Conservation (phyloP, 2,888 invertebrate genomes). For the Corythucha ciliata region DNA sequence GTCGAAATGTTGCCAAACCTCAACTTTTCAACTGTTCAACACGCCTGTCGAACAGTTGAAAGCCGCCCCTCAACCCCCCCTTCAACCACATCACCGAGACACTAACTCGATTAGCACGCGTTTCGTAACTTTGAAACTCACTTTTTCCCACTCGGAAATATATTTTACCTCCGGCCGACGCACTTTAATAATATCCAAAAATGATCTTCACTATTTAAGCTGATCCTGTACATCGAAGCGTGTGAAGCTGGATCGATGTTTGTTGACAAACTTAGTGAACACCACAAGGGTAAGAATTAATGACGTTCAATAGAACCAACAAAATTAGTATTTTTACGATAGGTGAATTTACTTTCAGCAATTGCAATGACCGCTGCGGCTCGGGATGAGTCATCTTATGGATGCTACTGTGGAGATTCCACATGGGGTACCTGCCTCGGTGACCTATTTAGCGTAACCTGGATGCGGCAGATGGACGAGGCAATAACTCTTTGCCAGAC, state of each 20-base stretch:
- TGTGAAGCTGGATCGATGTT: conserved; percentile 56
- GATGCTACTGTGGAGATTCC: conserved; percentile 48
- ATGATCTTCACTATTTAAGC: conserved; percentile 4
- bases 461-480: conserved; percentile 51
- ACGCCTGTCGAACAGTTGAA: too few species aligned
- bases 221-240: conserved; percentile 26
- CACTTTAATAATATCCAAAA: too few species aligned
- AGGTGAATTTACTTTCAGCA: conserved; percentile 40
- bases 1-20: background rate
- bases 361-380: conserved; percentile 54
- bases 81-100: too few species aligned
- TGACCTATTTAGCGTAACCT: conserved; percentile 51
- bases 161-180: too few species aligned
- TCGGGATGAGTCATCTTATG: conserved; percentile 49
- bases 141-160: too few species aligned
- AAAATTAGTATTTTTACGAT: background rate
- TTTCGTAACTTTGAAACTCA: too few species aligned
- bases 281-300: conserved; percentile 43
- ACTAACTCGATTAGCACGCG: too few species aligned
- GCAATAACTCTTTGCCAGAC: conserved; percentile 35
- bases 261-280: conserved; percentile 43
- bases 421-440: conserved; percentile 47
- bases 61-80: too few species aligned
- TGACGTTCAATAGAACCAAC: background rate
- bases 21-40: conserved; percentile 7